Base-by-base conservation (phyloP, 2,797 vertebrate species). In the Sphaeramia orbicularis region DNA sequence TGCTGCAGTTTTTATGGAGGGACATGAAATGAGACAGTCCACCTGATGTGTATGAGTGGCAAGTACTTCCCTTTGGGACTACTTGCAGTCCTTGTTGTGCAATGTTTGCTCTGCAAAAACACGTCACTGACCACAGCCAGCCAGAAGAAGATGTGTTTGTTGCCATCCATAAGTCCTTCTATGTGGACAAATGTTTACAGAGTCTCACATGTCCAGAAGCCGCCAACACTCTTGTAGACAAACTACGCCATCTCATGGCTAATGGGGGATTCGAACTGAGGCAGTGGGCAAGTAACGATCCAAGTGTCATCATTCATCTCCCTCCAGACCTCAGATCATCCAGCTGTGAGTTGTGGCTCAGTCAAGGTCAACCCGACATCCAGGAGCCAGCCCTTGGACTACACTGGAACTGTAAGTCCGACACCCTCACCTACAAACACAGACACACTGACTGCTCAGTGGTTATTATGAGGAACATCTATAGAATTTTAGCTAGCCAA, bases 281-380 rank as follows among this genome's bases (percentile, higher is more conserved):
- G 5, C 64, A 72, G 18, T 72, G 58, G 48, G 55, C 42, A 6
- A 41, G 35, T n/a, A 77, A 66, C 37, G 41, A 27, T 3, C 48
- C 61, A 2, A 18, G 11, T 0, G 49, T 49, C 0, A 15, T 61
- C 8, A 41, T 19, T 4, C 59, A 57, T 12, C 41, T 75, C 1
- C 65, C 58, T 6, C 1, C 30, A 1, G 57, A 13, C 1, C 37
- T 32, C 1, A 15, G 19, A 2, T 74, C 56, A 21, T 56, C 51
- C 13, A 63, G 21, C 10, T 16, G 19, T 0, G 51, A 63, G 6
- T 19, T 57, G 24, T 62, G 50, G 64, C 30, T 74, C 21, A 0
- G 13, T n/a, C 30, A 74, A 7, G 40, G n/a, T 1, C 8, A 14
- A 2, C 11, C 7, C 8, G 44, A 68, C 8, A 30, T 45, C 3